Base-by-base conservation (phyloP, 2,797 vertebrate genomes). In the Chaunax sp. region DNA sequence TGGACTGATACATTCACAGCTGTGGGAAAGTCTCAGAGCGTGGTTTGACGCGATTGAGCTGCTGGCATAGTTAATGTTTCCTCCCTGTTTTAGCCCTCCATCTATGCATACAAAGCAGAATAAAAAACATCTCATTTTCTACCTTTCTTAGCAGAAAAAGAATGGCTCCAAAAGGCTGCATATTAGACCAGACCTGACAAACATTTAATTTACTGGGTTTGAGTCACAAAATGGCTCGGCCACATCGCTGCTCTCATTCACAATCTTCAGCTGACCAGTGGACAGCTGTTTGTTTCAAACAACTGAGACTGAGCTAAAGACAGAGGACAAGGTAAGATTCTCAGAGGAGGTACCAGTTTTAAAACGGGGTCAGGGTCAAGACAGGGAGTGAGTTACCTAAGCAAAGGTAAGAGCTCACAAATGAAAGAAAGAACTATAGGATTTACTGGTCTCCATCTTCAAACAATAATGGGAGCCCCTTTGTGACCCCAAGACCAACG, bases 1-100 rank as follows among this genome's bases (percentile, higher is more conserved):
- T 45, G 64, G 69, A 44, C 81, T 64, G 54, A 78, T 91, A 90
- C 86, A 88, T 90, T 91, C 90, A 79, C 77, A 59, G 79, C 86
- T 74, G 83, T 78, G 55, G 73, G 80, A 52, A 49, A 69, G 62
- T 55, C 43, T 78, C 70, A 77, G 80, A 77, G 70, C 54, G 60
- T 64, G 72, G 60, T 74, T 75, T 50, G 41, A 71, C 80, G 77
- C 56, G 37, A 50, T 62, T 41, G 63, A 73, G 85, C 77, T 80
- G 82, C 85, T 85, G 89, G 85, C 86, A 83, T 85, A 81, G 82
- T 80, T 73, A 35, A 20, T 22, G 30, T 64, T 40, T 49, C 20
- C 72, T 68, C 67, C 50, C 63, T 41, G 38, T 59, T 65, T 55
- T 40, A 35, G 45, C 63, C 54, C 62, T 73, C 72, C 81, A 64